These are phyloP conservation scores for Chiridota heheva DNA, from an alignment of 35 echinoderm and acorn worm genomes.

Conservation along the genomic window DNA sequence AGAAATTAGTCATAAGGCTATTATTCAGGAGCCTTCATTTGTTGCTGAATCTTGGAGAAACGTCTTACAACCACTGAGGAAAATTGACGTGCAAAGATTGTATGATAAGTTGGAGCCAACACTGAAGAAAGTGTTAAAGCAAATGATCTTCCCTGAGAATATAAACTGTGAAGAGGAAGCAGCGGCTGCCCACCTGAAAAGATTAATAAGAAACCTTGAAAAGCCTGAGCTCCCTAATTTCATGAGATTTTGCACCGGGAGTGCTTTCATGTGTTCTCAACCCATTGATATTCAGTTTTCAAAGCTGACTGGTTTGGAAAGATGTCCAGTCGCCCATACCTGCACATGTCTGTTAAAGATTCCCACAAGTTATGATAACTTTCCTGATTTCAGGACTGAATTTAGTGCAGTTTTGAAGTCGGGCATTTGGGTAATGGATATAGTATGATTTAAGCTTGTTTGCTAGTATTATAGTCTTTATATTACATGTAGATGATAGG, in stretches of 20 bases:
- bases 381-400: conserved; percentile 40
- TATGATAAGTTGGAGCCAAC: conserved; percentile 23
- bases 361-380: conserved; percentile 21
- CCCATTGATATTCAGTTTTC: background rate
- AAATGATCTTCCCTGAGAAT: background rate
- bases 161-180: conserved; percentile 11
- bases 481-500: too few relatives aligned
- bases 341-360: conserved; percentile 3
- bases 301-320: background rate
- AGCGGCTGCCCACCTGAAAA: conserved; percentile 11
- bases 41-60: conserved; percentile 17
- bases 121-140: conserved; percentile 9
- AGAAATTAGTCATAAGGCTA: too few relatives aligned
- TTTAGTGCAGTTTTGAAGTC: conserved; percentile 15
- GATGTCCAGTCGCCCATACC: conserved; percentile 7
- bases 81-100: background rate
- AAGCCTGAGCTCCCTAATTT: background rate
- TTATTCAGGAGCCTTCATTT: conserved; percentile 5
- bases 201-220: conserved; percentile 13
- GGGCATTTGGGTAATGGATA: conserved; percentile 37
- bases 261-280: background rate
- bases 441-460: too few relatives aligned
- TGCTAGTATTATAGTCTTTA: too few relatives aligned
- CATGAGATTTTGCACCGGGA: conserved; percentile 22
- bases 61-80: background rate